Conservation (phyloP, 1,140 invertebrate genomes). For the Nomia melanderi region DNA sequence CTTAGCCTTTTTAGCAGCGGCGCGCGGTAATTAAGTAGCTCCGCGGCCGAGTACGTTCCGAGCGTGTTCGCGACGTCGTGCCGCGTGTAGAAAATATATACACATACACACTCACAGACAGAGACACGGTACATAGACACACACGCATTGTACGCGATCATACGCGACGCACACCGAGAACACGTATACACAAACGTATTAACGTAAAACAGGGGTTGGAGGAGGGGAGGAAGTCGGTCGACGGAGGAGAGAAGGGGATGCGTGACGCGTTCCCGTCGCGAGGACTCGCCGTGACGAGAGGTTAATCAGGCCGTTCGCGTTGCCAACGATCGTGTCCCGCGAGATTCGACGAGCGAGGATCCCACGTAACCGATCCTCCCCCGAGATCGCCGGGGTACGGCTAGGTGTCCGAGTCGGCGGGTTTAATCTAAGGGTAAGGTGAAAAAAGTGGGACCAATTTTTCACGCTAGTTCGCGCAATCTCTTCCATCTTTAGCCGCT, state of each 20-base stretch:
- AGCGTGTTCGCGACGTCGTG: slow-evolving; percentile 43
- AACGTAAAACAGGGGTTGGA: background rate
- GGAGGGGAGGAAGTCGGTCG: slow-evolving; percentile 3
- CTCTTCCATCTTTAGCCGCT: slow-evolving; percentile 21
- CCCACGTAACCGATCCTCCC: background rate
- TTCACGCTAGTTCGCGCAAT: slow-evolving; percentile 62
- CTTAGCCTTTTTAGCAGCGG: slow-evolving; percentile 74
- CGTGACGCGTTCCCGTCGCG: slow-evolving; percentile 35
- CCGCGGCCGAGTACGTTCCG: slow-evolving; percentile 58
- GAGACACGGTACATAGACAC: no score
- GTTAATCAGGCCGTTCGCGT: slow-evolving; percentile 28
- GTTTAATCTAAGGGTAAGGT: slow-evolving; percentile 55
- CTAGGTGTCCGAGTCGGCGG: slow-evolving; percentile 31
- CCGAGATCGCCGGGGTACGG: background rate
- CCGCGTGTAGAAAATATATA: slow-evolving; percentile 27
- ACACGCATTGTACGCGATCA: no score
- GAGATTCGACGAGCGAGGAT: background rate
- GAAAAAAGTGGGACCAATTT: slow-evolving; percentile 73
- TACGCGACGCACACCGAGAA: no score
- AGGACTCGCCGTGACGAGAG: background rate
- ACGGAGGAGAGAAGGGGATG: background rate
- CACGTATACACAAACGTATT: no score
- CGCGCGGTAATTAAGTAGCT: slow-evolving; percentile 71
- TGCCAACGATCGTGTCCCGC: slow-evolving; percentile 3
- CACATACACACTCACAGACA: no score